Percentiles rank a stretch among this genome's conserved stretches.
Evolutionary conservation across 1,140 invertebrate species (phyloP).

Genomic region (Heliconius hermathena): DNA sequence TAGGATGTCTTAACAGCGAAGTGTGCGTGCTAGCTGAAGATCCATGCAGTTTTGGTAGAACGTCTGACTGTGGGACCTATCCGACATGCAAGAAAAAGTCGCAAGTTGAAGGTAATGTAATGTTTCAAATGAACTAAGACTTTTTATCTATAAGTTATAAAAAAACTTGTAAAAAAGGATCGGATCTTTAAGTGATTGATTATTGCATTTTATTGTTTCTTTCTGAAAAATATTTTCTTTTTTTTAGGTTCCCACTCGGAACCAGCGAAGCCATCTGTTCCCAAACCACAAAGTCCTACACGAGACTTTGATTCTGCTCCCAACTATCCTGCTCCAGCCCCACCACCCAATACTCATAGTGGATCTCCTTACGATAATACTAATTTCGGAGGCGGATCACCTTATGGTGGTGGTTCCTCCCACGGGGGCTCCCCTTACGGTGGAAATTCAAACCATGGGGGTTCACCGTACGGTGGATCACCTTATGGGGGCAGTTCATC

Average conservation of each 20-base stretch:
- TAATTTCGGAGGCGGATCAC: constrained; percentile 46
- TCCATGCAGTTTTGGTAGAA: constrained; percentile 84
- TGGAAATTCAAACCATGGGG: constrained; percentile 51
- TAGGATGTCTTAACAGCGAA: constrained; percentile 87
- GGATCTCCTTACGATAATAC: constrained; percentile 53
- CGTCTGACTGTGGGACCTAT: constrained; percentile 84
- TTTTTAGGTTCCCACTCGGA: constrained; percentile 68
- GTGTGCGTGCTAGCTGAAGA: constrained; percentile 88
- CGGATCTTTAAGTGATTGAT: too few relatives aligned
- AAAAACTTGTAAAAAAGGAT: too few relatives aligned
- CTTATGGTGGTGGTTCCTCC: constrained; percentile 44
- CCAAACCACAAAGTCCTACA: constrained; percentile 60
- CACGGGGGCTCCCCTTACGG: constrained; percentile 50
- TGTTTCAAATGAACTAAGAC: too few relatives aligned
- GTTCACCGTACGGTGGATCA: constrained; percentile 51
- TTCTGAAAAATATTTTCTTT: neutral
- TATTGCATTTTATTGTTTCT: neutral
- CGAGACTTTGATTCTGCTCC: constrained; percentile 63
- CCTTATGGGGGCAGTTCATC: constrained; percentile 50
- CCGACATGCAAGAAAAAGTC: constrained; percentile 85
- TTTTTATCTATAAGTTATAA: too few relatives aligned
- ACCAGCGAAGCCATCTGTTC: constrained; percentile 56
- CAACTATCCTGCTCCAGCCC: constrained; percentile 70
- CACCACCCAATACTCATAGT: constrained; percentile 53
- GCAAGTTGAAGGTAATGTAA: constrained; percentile 66